Evolutionary conservation across 2,113 vertebrate species (phyloP).

Genomic region (Lethenteron reissneri): DNA sequence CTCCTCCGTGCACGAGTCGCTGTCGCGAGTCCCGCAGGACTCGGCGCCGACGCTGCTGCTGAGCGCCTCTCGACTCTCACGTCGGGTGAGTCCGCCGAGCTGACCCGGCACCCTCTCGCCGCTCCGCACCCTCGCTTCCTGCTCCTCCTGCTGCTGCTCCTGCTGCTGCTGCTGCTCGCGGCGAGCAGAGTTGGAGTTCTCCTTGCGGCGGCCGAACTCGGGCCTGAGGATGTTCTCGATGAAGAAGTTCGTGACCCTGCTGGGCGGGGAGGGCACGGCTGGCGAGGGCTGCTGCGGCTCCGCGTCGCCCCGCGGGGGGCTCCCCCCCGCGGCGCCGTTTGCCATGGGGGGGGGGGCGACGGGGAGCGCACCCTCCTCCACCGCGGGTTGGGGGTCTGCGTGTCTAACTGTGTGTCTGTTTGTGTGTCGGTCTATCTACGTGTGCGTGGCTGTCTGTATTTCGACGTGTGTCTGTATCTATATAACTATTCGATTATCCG

Average conservation of each 20-base stretch:
- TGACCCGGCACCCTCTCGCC: no score
- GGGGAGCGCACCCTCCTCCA: background rate
- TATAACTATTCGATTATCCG: background rate
- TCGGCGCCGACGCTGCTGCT: constrained; percentile 32
- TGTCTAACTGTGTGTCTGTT: background rate
- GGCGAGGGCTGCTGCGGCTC: background rate
- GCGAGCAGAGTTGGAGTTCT: constrained; percentile 11
- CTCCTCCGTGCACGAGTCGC: background rate
- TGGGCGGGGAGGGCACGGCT: constrained; percentile 31
- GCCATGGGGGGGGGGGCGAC: background rate
- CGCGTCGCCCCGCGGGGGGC: background rate
- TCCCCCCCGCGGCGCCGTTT: background rate
- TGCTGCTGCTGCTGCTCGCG: no score
- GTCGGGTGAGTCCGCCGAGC: no score
- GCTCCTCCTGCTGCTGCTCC: no score
- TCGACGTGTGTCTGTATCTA: background rate
- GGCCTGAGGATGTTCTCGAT: constrained; percentile 83
- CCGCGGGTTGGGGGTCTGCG: background rate
- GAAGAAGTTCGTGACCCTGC: constrained; percentile 85
- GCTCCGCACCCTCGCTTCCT: background rate
- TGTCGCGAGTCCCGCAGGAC: constrained; percentile 18
- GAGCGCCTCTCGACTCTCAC: no score
- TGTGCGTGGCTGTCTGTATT: background rate
- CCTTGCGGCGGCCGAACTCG: constrained; percentile 65
- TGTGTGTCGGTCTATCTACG: background rate